A percentile compares a stretch with the other conserved stretches of the same genome.
Conservation (phyloP, 2,113 vertebrate species). For the Oreochromis tanganicae region DNA sequence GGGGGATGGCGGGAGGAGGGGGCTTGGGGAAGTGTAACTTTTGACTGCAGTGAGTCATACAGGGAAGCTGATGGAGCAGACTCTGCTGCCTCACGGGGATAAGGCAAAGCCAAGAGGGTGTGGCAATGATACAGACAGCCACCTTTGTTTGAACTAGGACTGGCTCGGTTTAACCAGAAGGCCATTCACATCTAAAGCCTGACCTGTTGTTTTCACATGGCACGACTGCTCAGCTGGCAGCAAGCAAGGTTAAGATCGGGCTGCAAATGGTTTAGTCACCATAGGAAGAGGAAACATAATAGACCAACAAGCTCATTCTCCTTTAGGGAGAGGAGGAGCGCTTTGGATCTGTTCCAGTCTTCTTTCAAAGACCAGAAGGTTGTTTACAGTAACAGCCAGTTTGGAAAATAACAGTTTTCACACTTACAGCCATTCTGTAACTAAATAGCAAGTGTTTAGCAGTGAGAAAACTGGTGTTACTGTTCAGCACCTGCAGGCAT, state of each 20-base stretch:
- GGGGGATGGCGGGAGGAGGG: background rate
- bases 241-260: background rate
- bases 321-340: background rate
- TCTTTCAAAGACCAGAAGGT: background rate
- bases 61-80: constrained; percentile 20
- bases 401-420: background rate
- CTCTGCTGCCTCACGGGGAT: constrained; percentile 9
- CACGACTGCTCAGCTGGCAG: background rate
- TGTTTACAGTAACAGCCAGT: background rate
- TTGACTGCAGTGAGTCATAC: constrained; percentile 33
- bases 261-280: background rate
- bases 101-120: constrained; percentile 52
- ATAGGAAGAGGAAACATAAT: background rate
- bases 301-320: background rate
- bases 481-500: constrained; percentile 46
- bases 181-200: constrained; percentile 19
- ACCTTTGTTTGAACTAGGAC: constrained; percentile 64
- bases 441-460: constrained; percentile 17
- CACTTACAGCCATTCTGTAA: background rate
- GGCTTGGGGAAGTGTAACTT: constrained; percentile 1
- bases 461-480: constrained; percentile 26
- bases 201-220: constrained; percentile 11
- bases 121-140: constrained; percentile 40
- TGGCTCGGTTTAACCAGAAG: constrained; percentile 43
- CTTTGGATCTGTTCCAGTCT: background rate